These are phyloP conservation scores for Proales similis DNA, from an alignment of 1,140 invertebrate genomes.

Conservation along the genomic window DNA sequence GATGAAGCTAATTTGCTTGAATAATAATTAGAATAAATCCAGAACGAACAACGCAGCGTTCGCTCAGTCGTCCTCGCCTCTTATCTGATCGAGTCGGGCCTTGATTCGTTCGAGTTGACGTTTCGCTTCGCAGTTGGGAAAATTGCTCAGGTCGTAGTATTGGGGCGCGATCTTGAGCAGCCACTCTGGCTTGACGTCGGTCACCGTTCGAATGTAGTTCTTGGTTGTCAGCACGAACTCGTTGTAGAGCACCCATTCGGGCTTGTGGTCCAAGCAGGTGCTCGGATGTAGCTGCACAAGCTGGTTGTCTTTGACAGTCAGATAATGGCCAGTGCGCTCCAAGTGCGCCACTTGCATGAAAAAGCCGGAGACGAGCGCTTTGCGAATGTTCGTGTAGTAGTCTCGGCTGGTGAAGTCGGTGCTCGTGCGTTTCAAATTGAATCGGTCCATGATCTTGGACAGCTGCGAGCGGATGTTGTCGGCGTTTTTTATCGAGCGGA, in stretches of 20 bases:
- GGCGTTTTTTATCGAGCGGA: slow-evolving; percentile 86
- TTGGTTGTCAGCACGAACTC: slow-evolving; percentile 99
- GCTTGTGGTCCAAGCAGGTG: slow-evolving; percentile 96
- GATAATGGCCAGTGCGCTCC: slow-evolving; percentile 87
- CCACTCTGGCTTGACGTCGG: slow-evolving; percentile 87
- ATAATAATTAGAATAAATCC: no score
- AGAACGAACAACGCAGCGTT: no score
- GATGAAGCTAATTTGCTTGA: no score
- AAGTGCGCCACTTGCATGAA: slow-evolving; percentile 99
- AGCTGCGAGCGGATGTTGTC: slow-evolving; percentile 76
- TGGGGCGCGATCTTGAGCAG: slow-evolving; percentile 87
- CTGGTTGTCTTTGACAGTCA: slow-evolving; percentile 98
- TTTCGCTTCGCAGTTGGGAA: slow-evolving; percentile 93
- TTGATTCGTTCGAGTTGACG: slow-evolving; percentile 67
- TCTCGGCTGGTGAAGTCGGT: slow-evolving; percentile 98
- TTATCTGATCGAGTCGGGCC: slow-evolving; percentile 16
- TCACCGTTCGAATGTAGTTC: slow-evolving; percentile 97
- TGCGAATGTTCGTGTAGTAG: slow-evolving; percentile 97
- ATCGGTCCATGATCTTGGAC: slow-evolving; percentile 80
- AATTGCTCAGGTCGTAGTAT: slow-evolving; percentile 95
- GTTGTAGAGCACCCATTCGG: slow-evolving; percentile 99
- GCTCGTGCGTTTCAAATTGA: slow-evolving; percentile 74
- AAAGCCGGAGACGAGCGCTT: slow-evolving; percentile 92
- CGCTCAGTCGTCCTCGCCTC: slow-evolving; percentile 22
- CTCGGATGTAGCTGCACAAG: slow-evolving; percentile 96